A percentile compares a stretch with the other conserved stretches of the same genome.
phyloP scores from a whole-genome alignment of 2,797 vertebrate species.

The Pterois miles region DNA sequence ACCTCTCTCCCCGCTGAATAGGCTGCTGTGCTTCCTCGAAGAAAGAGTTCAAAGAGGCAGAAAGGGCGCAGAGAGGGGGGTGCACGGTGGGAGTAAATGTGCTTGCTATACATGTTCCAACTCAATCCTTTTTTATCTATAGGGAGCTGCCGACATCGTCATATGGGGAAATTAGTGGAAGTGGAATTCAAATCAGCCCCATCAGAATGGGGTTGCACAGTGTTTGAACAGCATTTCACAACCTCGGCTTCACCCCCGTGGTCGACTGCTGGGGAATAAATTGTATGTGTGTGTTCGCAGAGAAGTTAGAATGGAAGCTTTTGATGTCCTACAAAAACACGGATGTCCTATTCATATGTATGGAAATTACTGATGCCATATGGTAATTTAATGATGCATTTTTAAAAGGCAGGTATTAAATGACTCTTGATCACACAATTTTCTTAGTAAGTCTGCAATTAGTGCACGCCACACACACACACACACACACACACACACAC shows the following conservation, averaged over 20 bases:
- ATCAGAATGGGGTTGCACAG: constrained; percentile 65
- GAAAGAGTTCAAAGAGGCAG: constrained; percentile 80
- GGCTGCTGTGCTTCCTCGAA: constrained; percentile 70
- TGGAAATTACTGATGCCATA: constrained; percentile 64
- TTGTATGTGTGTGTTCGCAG: constrained; percentile 43
- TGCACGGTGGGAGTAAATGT: constrained; percentile 55
- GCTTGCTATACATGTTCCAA: constrained; percentile 73
- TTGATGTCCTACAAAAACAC: constrained; percentile 73
- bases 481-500: constrained; percentile 1
- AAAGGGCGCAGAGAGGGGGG: constrained; percentile 56
- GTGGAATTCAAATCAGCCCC: constrained; percentile 72
- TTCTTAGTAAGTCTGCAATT: constrained; percentile 44
- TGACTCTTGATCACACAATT: constrained; percentile 58
- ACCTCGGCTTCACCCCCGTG: constrained; percentile 65
- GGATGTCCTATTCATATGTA: constrained; percentile 54
- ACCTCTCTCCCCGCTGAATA: constrained; percentile 78
- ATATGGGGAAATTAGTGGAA: constrained; percentile 74
- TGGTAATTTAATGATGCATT: constrained; percentile 71
- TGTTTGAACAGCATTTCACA: constrained; percentile 70
- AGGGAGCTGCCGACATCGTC: constrained; percentile 58
- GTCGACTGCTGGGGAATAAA: constrained; percentile 67
- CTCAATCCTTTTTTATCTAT: constrained; percentile 72
- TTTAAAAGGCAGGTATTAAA: constrained; percentile 61
- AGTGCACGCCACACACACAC: constrained; percentile 13
- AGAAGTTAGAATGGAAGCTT: constrained; percentile 50